Evolutionary conservation across 2,113 vertebrate genomes (phyloP), one percentile per base, ranked within the genome.

Genomic region (Terrapene triunguis): DNA sequence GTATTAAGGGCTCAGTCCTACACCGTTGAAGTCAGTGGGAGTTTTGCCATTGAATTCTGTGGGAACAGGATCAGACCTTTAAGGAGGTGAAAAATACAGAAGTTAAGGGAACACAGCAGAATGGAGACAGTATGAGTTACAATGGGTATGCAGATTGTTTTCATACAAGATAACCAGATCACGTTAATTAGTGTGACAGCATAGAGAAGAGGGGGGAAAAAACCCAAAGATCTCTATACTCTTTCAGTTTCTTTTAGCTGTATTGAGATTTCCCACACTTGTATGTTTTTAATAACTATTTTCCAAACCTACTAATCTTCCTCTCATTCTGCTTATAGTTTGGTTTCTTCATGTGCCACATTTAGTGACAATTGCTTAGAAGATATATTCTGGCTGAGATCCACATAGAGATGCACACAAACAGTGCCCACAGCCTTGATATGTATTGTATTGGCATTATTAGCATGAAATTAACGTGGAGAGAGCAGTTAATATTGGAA

Each of bases 381-480:
- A 11, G 2, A 92, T 94, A 35, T 62, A 62, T 62, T 32, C 59
- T 5, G 6, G 59, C 29, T 62, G 59, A 62, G 59, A 29, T 6
- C 65, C 35, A 35, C 48, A 38, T 2, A n/a, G 59, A 35, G 3
- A 25, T 17, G 44, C 8, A 9, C 65, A 48, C 62, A 24, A 53
- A 72, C 50, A 62, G 47, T n/a, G 5, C 35, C 62, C 3, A 5
- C 47, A 6, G 25, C 14, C 38, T 44, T 47, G 38, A 47, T 27
- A 47, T 22, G 35, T 76, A 72, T 38, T 19, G 35, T 32, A 12
- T 27, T 76, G 62, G 11, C 24, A 4, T 17, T 47, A 10, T 90
- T 22, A 3, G 47, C 6, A n/a, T 0, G 0, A 87, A 51, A 78
- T 2, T 0, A 0, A 0, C 3, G 3, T 87, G 72, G 44, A 22